These are phyloP conservation scores for Mesorhabditis sp. DNA, from an alignment of 2,888 invertebrate genomes.

Conservation along the genomic window DNA sequence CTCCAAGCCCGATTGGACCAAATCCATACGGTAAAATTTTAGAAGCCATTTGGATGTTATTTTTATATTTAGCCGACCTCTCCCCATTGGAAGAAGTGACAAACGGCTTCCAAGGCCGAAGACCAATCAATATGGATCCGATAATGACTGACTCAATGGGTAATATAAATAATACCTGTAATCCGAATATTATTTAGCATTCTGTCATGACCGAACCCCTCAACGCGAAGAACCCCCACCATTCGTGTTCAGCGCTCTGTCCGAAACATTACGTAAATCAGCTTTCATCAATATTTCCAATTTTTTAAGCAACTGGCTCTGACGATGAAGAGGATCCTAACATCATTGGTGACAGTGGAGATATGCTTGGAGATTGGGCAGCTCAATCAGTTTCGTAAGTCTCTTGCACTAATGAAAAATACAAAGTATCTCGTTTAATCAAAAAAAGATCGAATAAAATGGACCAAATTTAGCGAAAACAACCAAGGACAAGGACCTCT, in stretches of 20 bases:
- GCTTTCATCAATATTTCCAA: neutral
- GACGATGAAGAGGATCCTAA: neutral
- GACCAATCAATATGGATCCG: slow-evolving; percentile 22
- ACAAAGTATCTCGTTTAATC: neutral
- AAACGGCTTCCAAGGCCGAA: slow-evolving; percentile 21
- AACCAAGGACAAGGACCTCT: neutral
- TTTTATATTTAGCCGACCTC: slow-evolving; percentile 19
- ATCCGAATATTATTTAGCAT: neutral
- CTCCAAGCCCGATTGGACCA: slow-evolving; percentile 27
- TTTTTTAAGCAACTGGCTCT: neutral
- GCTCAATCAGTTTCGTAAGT: neutral
- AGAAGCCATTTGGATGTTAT: neutral
- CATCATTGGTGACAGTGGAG: slow-evolving; percentile 8
- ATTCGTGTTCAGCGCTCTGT: neutral
- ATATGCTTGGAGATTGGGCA: slow-evolving; percentile 21
- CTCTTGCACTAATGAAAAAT: neutral
- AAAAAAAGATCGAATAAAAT: neutral
- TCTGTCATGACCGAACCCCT: neutral
- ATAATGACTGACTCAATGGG: slow-evolving; percentile 27
- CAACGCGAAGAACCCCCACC: neutral
- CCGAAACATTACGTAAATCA: neutral
- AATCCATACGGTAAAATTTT: slow-evolving; percentile 23
- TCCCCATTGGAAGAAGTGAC: slow-evolving; percentile 21
- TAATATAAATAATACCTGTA: slow-evolving; percentile 10
- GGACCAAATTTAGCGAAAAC: neutral